Percentiles rank a stretch among this genome's conserved stretches.
These are phyloP conservation scores for Dreissena rostriformis DNA, from an alignment of 1,140 invertebrate genomes.

Conservation along the genomic window DNA sequence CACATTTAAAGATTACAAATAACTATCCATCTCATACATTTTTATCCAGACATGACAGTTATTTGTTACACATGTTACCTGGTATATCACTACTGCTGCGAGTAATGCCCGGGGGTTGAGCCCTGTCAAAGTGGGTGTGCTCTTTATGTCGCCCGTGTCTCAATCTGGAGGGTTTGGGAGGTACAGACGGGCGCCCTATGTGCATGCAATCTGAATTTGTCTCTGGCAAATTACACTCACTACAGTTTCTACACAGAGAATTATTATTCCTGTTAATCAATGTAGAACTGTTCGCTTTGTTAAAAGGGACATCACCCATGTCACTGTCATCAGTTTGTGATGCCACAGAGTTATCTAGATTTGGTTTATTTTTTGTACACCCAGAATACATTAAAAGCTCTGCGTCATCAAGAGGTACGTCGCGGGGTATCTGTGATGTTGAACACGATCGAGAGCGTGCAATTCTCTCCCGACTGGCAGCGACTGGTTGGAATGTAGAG, in stretches of 20 bases:
- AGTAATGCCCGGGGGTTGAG: slow-evolving; percentile 39
- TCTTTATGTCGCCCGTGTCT: slow-evolving; percentile 49
- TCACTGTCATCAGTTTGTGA: slow-evolving; percentile 33
- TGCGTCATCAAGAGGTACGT: background rate
- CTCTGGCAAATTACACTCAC: slow-evolving; percentile 24
- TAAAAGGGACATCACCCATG: slow-evolving; percentile 25
- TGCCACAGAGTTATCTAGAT: slow-evolving; percentile 45
- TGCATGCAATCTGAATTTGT: slow-evolving; percentile 35
- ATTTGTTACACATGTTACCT: slow-evolving; percentile 4
- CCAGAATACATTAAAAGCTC: too few species aligned
- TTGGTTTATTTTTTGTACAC: background rate
- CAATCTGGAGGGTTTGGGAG: slow-evolving; percentile 32
- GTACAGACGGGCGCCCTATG: slow-evolving; percentile 26
- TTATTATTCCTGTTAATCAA: slow-evolving; percentile 15
- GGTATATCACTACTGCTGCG: slow-evolving; percentile 47
- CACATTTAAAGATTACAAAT: background rate
- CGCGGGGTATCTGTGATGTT: slow-evolving; percentile 36
- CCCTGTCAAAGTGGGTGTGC: slow-evolving; percentile 43
- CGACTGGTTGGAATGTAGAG: slow-evolving; percentile 71
- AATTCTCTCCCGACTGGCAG: slow-evolving; percentile 60
- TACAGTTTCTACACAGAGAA: slow-evolving; percentile 40
- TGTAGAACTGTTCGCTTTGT: background rate
- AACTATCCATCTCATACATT: background rate
- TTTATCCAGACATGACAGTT: background rate
- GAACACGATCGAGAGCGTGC: slow-evolving; percentile 43